Conservation (phyloP, 2,113 vertebrate species). For the Sterrhoptilus dennistouni region DNA sequence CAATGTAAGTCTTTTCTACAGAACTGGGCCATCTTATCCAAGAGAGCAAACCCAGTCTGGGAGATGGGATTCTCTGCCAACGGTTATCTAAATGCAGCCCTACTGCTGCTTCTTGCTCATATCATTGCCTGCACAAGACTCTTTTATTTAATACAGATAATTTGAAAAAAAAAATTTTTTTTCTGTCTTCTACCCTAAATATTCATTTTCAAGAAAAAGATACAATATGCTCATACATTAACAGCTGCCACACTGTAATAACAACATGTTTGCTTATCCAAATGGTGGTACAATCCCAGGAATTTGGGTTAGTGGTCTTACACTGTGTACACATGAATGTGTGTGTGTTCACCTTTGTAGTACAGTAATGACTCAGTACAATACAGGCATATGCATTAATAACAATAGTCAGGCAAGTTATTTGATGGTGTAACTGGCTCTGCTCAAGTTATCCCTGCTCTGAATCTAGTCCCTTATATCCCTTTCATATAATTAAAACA, state of each 20-base stretch:
- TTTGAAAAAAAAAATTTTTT: background rate
- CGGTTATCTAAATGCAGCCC: background rate
- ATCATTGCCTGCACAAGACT: background rate
- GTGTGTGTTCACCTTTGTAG: background rate
- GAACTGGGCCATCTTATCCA: background rate
- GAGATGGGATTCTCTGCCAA: background rate
- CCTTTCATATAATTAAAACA: background rate
- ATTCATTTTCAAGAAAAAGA: background rate
- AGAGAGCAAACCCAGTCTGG: background rate
- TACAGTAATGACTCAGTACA: background rate
- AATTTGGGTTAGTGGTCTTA: background rate
- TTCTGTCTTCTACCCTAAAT: background rate
- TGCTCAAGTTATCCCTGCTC: background rate
- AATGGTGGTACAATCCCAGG: background rate
- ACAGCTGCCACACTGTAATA: fast-evolving
- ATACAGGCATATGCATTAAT: background rate
- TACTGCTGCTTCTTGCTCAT: background rate
- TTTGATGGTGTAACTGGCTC: background rate
- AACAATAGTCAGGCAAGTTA: background rate
- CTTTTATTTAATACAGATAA: background rate
- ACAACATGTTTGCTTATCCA: background rate
- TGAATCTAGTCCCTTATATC: background rate
- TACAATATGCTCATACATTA: background rate
- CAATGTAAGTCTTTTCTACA: background rate
- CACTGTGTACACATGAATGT: background rate